Evolutionary conservation across 2,113 vertebrate species (phyloP).

Genomic region (Actinemys pallida): DNA sequence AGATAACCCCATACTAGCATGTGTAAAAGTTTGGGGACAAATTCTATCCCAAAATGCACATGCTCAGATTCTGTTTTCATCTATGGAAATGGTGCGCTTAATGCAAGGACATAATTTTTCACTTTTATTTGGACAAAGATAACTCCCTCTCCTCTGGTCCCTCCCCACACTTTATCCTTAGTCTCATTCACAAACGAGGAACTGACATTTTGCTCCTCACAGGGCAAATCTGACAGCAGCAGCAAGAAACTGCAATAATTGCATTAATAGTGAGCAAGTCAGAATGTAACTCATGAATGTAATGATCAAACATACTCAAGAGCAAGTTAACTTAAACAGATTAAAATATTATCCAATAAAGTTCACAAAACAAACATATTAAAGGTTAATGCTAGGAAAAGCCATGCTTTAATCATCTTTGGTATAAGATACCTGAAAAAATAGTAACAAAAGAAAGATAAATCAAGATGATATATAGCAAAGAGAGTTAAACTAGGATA

Average conservation of each 20-base stretch:
- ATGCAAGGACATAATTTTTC: not conserved
- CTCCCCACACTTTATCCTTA: fast-evolving
- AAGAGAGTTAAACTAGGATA: not conserved
- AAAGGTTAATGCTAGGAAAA: not conserved
- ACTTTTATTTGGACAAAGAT: not conserved
- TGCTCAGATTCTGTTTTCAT: not conserved
- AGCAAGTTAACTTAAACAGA: not conserved
- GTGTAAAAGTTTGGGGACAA: not conserved
- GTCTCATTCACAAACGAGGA: not conserved
- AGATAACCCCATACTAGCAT: not conserved
- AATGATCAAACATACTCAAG: not conserved
- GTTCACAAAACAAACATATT: not conserved
- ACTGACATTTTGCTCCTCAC: not conserved
- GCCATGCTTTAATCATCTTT: not conserved
- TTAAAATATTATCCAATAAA: not conserved
- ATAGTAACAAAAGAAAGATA: not conserved
- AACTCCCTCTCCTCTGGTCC: not conserved
- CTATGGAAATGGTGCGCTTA: not conserved
- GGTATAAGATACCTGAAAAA: not conserved
- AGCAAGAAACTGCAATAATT: not conserved
- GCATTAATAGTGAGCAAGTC: not conserved
- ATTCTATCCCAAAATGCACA: not conserved
- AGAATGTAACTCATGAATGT: not conserved
- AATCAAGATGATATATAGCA: not conserved
- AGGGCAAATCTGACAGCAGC: not conserved